Conservation (phyloP, 2,113 vertebrate genomes). For the Oxygymnocypris stewartii region DNA sequence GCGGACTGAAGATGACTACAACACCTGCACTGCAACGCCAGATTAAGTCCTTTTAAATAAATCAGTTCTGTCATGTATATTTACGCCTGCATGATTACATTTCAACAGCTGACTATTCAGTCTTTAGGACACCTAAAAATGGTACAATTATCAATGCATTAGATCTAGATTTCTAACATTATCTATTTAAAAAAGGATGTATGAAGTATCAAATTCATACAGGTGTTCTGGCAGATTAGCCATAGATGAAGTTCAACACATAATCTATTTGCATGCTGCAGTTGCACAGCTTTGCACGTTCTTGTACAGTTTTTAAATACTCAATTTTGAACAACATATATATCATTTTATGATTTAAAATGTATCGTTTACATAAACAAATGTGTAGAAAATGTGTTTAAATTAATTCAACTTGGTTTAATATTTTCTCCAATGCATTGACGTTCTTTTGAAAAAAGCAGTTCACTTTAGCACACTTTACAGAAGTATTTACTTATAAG, state of each 20-base stretch:
- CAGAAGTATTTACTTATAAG: too few species aligned
- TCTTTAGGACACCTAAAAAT: not conserved
- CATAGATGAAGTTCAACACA: not conserved
- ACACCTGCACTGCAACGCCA: not conserved
- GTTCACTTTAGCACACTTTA: not conserved
- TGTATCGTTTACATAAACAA: too few species aligned
- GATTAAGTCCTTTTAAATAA: not conserved
- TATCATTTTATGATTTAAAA: too few species aligned
- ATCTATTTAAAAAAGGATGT: not conserved
- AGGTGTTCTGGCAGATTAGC: not conserved
- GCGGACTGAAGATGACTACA: not conserved
- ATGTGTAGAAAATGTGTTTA: too few species aligned
- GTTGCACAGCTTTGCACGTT: too few species aligned
- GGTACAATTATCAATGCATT: too few species aligned
- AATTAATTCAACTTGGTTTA: not conserved
- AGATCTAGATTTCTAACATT: not conserved
- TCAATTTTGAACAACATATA: too few species aligned
- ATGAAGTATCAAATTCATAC: not conserved
- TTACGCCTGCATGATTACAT: not conserved
- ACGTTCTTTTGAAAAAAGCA: not conserved
- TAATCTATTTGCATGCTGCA: not conserved
- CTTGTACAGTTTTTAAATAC: too few species aligned
- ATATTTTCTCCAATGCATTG: not conserved
- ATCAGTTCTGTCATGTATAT: not conserved
- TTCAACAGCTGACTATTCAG: conserved; percentile 9